Evolutionary conservation across 2,797 vertebrate genomes (phyloP).

Genomic region (Urocyon cinereoargenteus): DNA sequence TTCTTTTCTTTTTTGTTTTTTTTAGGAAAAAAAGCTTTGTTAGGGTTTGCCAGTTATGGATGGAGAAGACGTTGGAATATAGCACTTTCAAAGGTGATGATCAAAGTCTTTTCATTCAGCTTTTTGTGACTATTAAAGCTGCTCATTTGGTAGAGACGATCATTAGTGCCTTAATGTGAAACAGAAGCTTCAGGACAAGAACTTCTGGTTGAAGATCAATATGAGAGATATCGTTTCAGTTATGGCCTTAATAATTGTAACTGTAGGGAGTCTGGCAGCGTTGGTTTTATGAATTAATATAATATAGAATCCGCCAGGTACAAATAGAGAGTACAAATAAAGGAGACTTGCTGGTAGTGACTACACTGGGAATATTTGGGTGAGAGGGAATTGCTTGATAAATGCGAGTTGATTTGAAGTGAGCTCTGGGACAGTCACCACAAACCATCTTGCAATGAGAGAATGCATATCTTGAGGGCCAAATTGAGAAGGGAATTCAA

Average conservation of each 20-base stretch:
- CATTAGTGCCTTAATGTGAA: conserved; percentile 88
- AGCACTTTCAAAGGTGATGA: conserved; percentile 85
- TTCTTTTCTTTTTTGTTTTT: not conserved
- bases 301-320: conserved; percentile 89
- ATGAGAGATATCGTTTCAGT: conserved; percentile 87
- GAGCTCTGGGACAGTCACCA: conserved; percentile 75
- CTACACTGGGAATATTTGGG: conserved; percentile 83
- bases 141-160: conserved; percentile 86
- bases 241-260: conserved; percentile 88
- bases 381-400: conserved; percentile 83
- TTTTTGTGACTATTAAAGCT: conserved; percentile 86
- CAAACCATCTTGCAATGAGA: conserved; percentile 60
- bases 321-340: conserved; percentile 80
- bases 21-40: conserved; percentile 42
- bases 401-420: conserved; percentile 78
- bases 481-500: conserved; percentile 75
- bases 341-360: conserved; percentile 74
- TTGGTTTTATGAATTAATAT: conserved; percentile 87
- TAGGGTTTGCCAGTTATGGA: conserved; percentile 81
- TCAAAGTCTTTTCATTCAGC: conserved; percentile 85
- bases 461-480: conserved; percentile 46
- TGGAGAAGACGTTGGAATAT: conserved; percentile 80
- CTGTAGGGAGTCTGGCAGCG: conserved; percentile 87
- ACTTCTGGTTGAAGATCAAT: conserved; percentile 89
- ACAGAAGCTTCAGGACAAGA: conserved; percentile 89